Base-by-base conservation (phyloP, 2,113 vertebrate species). In the Engraulis encrasicolus region DNA sequence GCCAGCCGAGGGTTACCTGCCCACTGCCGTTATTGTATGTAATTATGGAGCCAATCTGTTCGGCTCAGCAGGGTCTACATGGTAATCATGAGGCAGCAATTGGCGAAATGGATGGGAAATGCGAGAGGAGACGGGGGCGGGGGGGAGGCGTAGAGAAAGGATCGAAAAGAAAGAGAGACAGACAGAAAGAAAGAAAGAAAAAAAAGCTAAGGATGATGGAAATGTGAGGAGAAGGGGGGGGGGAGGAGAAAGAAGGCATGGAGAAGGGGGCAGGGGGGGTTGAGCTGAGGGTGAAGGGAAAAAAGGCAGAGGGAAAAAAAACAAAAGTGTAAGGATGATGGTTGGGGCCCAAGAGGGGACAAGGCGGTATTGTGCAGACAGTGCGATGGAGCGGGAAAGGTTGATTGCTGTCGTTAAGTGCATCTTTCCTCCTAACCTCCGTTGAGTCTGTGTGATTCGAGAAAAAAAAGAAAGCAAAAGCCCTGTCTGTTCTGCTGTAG, bases 21-120 rank as follows among this genome's bases (percentile, higher is more conserved):
- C 96, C 96, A 95, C 95, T 91, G 95, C 94, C 93, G 95, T 97
- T 97, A 97, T 96, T 97, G 97, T 98, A 95, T 97, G 96, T 97
- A 98, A 99, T 98, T 97, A 98, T 98, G 95, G 93, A 96, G 89
- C 96, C 97, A 98, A 98, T 99, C 98, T 99, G 98, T 98, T 98
- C 97, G 95, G 95, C 97, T 96, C 97, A 97, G 98, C 96, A 91
- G 97, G 96, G 92, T 95, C 95, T 93, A 95, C 95, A 95, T 96
- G 93, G 95, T 96, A 96, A 97, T 98, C 96, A 96, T 94, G 95
- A 96, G 96, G 96, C 95, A 94, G 95, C 96, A 96, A 96, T 97
- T 96, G 91, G 95, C 95, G 95, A 95, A 96, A 95, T 91, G 90
- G 91, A 89, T 91, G 86, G 86, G 82, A 88, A 87, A 89, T 88